Evolutionary conservation across 2,797 vertebrate species (phyloP), one percentile per base, ranked within the genome.

Genomic region (Muraenolepis orangiensis): DNA sequence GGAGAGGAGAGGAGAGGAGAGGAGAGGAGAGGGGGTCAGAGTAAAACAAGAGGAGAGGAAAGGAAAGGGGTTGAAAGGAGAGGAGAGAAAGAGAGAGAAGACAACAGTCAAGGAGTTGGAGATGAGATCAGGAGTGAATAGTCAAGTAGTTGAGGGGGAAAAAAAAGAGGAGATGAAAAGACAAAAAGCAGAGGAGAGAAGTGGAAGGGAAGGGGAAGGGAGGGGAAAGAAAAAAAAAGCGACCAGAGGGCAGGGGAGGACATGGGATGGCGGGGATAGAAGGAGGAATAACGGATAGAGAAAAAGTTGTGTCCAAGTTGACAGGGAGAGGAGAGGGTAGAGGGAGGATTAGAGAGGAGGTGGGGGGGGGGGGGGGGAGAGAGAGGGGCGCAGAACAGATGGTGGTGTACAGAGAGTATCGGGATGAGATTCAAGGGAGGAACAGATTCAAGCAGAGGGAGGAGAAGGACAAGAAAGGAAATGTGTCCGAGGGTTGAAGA

Each of bases 261-360:
- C 23, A 64, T 64, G 57, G n/a, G 57, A 64, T 26, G 57, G 57
- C 11, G 57, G 72, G 18, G 18, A 2, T 16, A 0, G 46, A 46
- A 6, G 7, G 23, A 20, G 4, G 23, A 28, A 34, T 28, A n/a
- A 74, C 16, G 38, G 71, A 66, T 23, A 11, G 51, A 64, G 57
- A 64, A 64, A n/a, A 64, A 64, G 57, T 64, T 64, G 10, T 64
- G n/a, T 64, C 57, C 57, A 64, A 64, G 57, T 64, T 64, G 57
- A 64, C 57, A 64, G 57, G 57, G 57, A 64, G 23, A 64, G 57
- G 23, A n/a, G 7, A 23, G 20, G 42, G 51, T 57, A 64, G 57
- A 10, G 57, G 23, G 10, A 7, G 57, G 57, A 26, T 64, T 26
- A 26, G 57, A 38, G 36, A 1, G 36, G 12, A 10, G 36, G 36